These are phyloP conservation scores for Dryobates pubescens DNA, from an alignment of 2,797 vertebrate genomes.

Conservation along the genomic window DNA sequence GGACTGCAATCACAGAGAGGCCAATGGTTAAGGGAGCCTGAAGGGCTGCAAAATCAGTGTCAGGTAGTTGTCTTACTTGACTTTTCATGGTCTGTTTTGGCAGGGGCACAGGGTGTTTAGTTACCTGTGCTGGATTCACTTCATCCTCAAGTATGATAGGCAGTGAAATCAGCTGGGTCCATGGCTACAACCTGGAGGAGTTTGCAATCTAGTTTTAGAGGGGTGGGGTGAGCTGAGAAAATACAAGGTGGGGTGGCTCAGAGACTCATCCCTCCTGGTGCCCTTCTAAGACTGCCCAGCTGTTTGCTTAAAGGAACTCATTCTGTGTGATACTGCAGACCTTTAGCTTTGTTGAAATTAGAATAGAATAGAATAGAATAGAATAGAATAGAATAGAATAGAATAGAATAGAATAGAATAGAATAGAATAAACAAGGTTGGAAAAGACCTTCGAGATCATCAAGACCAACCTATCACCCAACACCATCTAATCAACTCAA, in stretches of 20 bases:
- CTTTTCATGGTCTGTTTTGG: neutral
- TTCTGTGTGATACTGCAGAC: accelerated
- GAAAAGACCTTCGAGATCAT: too few relatives aligned
- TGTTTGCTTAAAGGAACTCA: neutral
- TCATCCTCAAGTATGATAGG: neutral
- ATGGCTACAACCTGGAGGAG: neutral
- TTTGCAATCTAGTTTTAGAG: neutral
- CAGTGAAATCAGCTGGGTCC: neutral
- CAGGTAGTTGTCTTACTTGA: neutral
- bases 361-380: too few relatives aligned
- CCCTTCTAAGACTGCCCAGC: neutral
- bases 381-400: too few relatives aligned
- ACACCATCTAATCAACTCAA: too few relatives aligned
- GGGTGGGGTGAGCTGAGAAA: neutral
- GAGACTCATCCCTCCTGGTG: neutral
- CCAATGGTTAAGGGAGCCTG: neutral
- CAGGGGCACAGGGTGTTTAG: neutral
- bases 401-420: too few relatives aligned
- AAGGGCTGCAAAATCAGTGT: neutral
- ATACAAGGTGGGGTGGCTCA: neutral
- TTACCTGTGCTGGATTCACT: neutral
- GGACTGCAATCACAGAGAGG: neutral
- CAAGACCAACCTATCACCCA: too few relatives aligned
- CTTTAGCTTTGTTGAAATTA: neutral
- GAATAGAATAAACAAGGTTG: too few relatives aligned